A percentile compares a stretch with the other conserved stretches of the same genome.
Conservation (phyloP, 2,888 invertebrate genomes). For the Neoaliturus tenellus region DNA sequence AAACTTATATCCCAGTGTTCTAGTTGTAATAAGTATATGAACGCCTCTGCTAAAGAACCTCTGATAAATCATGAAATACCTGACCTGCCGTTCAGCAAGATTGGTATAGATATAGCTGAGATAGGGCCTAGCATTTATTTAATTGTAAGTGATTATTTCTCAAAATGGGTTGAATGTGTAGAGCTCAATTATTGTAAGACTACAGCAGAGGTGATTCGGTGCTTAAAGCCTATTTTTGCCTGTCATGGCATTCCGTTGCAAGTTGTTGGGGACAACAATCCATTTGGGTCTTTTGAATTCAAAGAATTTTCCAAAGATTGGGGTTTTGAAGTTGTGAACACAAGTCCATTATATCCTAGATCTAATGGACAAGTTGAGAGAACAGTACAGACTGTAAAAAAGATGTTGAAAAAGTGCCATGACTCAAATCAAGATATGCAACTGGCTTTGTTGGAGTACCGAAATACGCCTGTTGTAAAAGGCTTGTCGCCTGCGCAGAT, state of each 20-base stretch:
- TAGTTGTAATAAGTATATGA: constrained; percentile 61
- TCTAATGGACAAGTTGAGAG: constrained; percentile 62
- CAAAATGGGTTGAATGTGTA: constrained; percentile 64
- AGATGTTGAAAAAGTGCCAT: constrained; percentile 61
- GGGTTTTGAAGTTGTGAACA: constrained; percentile 61
- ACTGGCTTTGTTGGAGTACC: constrained; percentile 40
- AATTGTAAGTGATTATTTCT: constrained; percentile 65
- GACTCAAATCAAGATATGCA: constrained; percentile 23
- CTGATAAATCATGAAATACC: constrained; percentile 66
- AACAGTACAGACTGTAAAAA: constrained; percentile 61
- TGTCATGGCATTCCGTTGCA: constrained; percentile 62
- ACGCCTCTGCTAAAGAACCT: constrained; percentile 61
- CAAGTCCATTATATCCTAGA: constrained; percentile 64
- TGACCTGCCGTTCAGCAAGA: constrained; percentile 65
- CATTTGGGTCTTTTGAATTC: constrained; percentile 61
- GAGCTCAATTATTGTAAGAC: constrained; percentile 58
- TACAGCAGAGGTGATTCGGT: constrained; percentile 57
- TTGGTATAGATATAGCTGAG: constrained; percentile 68
- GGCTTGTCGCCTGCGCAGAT: constrained; percentile 38
- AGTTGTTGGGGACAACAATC: constrained; percentile 64
- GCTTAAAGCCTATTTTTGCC: constrained; percentile 61
- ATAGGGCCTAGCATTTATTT: constrained; percentile 63
- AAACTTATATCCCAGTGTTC: constrained; percentile 58
- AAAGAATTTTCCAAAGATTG: constrained; percentile 63
- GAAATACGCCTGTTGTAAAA: constrained; percentile 48